Base-by-base conservation (phyloP, 2,888 invertebrate genomes). In the Julus scandinavius region DNA sequence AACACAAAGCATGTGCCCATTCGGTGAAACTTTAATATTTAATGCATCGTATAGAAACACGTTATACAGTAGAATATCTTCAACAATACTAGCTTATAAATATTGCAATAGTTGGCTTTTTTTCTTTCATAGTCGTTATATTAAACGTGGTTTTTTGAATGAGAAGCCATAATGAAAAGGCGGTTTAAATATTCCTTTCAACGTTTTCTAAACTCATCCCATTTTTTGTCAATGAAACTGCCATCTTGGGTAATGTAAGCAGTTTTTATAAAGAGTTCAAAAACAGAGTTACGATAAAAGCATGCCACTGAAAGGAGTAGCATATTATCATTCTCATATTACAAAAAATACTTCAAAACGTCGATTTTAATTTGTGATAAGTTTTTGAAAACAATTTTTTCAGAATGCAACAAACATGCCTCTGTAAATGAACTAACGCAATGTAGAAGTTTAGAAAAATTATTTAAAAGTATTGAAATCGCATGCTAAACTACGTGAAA, bases 11-110 rank as follows among this genome's bases (percentile, higher is more conserved):
- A 72, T 72, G 72, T 72, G 72, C 72, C 29, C 20, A 20, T 29
- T 72, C 72, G 11, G 72, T 72, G 20, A 72, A 72, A 20, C 72
- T 72, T 72, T 72, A 72, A 72, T 29, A 72, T 72, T 72, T 72
- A 29, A 72, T 72, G 20, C 72, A 72, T 29, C 9, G 20, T 72
- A 29, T 29, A 72, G n/a, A 63, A 17, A 63, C 1, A n/a, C 20
- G 72, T 29, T n/a, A n/a, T n/a, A 29, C 9, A 1, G 7, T 9
- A 29, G 72, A 2, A 29, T 72, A 29, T 9, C 72, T 29, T 29
- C 72, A 29, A 72, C 72, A 72, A 72, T 72, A 72, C 29, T 29
- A 20, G 72, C 72, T 72, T 72, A 72, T 72, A 29, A 72, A 72
- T 72, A 72, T 72, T 72, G 72, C 72, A 72, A 72, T 29, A 72